Conservation (phyloP, 1,140 invertebrate species). For the Daktulosphaira vitifoliae region DNA sequence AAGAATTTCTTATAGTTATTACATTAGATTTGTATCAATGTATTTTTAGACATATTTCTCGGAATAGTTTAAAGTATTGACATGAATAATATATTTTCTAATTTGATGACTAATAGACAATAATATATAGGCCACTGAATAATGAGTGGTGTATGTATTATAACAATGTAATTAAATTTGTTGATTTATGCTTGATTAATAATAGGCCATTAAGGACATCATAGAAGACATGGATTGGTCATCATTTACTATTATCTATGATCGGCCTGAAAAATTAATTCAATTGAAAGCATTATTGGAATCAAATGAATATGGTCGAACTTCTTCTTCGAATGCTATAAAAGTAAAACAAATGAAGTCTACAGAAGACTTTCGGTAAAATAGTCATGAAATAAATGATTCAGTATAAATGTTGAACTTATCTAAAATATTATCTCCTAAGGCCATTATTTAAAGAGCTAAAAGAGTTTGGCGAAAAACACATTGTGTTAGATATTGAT, state of each 20-base stretch:
- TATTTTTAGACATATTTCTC: too few species aligned
- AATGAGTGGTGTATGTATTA: too few species aligned
- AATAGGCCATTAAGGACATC: slow-evolving; percentile 49
- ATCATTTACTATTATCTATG: slow-evolving; percentile 71
- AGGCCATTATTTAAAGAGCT: slow-evolving; percentile 83
- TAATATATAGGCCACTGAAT: too few species aligned
- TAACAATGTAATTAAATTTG: too few species aligned
- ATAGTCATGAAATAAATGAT: too few species aligned
- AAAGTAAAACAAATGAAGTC: slow-evolving; percentile 3
- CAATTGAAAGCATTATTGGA: slow-evolving; percentile 75
- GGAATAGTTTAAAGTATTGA: too few species aligned
- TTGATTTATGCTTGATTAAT: too few species aligned
- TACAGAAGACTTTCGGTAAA: slow-evolving; percentile 13
- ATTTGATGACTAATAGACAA: too few species aligned
- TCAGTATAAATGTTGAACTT: too few species aligned
- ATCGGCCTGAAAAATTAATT: slow-evolving; percentile 68
- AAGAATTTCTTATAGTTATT: too few species aligned
- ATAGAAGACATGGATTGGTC: slow-evolving; percentile 67
- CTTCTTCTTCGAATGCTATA: slow-evolving; percentile 53
- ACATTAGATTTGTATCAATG: too few species aligned
- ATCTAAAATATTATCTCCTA: slow-evolving; percentile 41
- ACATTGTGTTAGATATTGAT: slow-evolving; percentile 84
- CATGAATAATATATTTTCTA: too few species aligned
- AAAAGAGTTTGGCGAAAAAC: slow-evolving; percentile 77
- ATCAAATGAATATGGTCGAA: slow-evolving; percentile 48